phyloP scores from a whole-genome alignment of 2,888 invertebrate genomes.

The Lochmaea capreae region DNA sequence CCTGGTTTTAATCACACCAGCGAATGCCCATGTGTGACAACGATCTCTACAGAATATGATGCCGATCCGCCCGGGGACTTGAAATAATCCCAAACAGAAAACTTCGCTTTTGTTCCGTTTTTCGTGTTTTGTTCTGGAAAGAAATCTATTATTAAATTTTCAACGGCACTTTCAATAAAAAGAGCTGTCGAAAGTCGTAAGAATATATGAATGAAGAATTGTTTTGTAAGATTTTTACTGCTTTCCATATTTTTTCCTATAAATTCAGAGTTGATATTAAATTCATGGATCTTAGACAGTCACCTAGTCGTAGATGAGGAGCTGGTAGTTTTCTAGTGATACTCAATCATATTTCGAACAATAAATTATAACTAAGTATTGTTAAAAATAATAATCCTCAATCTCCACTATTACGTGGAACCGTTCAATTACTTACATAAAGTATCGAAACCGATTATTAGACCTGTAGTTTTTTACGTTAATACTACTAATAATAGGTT shows the following conservation, averaged over 20 bases:
- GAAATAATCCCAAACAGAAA: slow-evolving; percentile 5
- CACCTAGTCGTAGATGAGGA: too few relatives aligned
- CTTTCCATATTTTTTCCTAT: background rate
- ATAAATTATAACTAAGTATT: too few relatives aligned
- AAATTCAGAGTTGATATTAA: background rate
- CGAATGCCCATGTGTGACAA: background rate
- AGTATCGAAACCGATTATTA: too few relatives aligned
- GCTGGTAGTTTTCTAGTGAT: too few relatives aligned
- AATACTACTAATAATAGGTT: too few relatives aligned
- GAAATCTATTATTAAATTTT: slow-evolving; percentile 2
- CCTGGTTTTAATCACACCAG: background rate
- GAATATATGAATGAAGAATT: background rate
- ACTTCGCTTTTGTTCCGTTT: background rate
- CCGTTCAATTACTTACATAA: too few relatives aligned
- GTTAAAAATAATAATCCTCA: too few relatives aligned
- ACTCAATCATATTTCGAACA: too few relatives aligned
- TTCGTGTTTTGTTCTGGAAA: background rate
- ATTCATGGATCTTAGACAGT: background rate
- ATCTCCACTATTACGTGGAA: too few relatives aligned
- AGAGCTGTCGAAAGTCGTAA: background rate
- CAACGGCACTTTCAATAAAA: background rate
- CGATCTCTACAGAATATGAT: slow-evolving; percentile 1
- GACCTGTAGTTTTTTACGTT: too few relatives aligned
- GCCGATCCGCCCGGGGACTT: background rate
- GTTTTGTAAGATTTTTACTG: background rate